A percentile compares a stretch with the other conserved stretches of the same genome.
Evolutionary conservation across 2,113 vertebrate species (phyloP).

Genomic region (Epinephelus moara): DNA sequence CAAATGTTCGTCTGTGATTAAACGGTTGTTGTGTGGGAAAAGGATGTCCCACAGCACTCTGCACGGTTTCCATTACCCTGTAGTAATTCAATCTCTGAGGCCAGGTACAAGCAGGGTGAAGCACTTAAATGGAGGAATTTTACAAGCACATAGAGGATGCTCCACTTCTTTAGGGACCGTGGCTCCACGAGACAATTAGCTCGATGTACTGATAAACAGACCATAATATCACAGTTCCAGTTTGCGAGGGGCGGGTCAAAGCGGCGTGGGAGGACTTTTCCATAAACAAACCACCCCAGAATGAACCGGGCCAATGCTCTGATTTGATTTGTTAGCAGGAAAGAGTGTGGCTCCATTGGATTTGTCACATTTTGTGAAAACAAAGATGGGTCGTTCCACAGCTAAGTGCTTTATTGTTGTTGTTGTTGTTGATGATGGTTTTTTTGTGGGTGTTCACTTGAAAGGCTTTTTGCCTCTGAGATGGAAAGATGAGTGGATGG

Average conservation of each 20-base stretch:
- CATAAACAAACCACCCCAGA: not conserved
- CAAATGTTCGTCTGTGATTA: constrained; percentile 77
- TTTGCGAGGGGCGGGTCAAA: not conserved
- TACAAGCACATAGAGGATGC: constrained; percentile 47
- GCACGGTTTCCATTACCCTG: constrained; percentile 78
- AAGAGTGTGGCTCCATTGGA: constrained; percentile 72
- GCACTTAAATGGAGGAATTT: constrained; percentile 66
- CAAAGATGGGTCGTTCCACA: constrained; percentile 59
- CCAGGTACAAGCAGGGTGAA: constrained; percentile 63
- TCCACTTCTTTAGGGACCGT: constrained; percentile 28
- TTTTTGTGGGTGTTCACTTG: constrained; percentile 74
- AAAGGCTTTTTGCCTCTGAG: constrained; percentile 79
- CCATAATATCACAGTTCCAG: not conserved
- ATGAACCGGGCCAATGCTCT: constrained; percentile 30
- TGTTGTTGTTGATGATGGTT: constrained; percentile 46
- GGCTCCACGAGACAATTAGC: constrained; percentile 15
- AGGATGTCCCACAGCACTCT: constrained; percentile 83
- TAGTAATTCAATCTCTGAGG: constrained; percentile 72
- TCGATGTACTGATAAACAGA: constrained; percentile 7
- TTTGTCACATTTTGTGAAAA: constrained; percentile 78
- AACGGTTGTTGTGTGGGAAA: constrained; percentile 81
- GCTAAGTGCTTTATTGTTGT: constrained; percentile 79
- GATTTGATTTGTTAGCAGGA: constrained; percentile 70
- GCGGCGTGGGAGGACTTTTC: constrained; percentile 15
- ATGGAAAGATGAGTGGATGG: constrained; percentile 78